Conservation (phyloP, 2,113 vertebrate genomes). For the Dipodomys merriami region DNA sequence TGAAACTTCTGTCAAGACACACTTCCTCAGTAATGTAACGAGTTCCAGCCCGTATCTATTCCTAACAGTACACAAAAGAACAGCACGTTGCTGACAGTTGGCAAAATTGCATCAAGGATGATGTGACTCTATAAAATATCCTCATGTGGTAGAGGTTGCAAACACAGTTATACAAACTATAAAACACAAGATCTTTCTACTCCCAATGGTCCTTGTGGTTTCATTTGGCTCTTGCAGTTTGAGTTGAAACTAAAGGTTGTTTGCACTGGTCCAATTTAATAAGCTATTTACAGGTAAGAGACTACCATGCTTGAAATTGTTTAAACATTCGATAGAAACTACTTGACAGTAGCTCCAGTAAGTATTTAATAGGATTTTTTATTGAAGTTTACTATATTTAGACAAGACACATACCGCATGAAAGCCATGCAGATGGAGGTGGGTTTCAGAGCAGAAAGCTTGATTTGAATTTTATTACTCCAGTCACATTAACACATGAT, state of each 20-base stretch:
- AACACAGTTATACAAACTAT: background rate
- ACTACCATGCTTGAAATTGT: constrained; percentile 37
- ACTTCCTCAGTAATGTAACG: background rate
- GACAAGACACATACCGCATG: constrained; percentile 75
- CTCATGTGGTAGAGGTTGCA: background rate
- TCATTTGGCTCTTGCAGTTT: background rate
- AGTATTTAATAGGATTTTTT: constrained; percentile 74
- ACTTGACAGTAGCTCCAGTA: constrained; percentile 70
- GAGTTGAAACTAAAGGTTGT: background rate
- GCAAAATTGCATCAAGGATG: background rate
- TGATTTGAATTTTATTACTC: constrained; percentile 79
- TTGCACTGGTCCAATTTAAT: background rate
- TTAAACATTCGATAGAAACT: constrained; percentile 63
- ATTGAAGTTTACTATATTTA: constrained; percentile 75
- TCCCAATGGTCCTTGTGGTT: background rate
- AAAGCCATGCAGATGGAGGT: constrained; percentile 60
- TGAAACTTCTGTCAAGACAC: background rate
- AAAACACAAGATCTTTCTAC: constrained; percentile 26
- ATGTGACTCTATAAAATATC: background rate
- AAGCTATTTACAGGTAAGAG: background rate
- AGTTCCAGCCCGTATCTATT: background rate
- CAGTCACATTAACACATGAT: constrained; percentile 80
- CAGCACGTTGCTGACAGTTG: constrained; percentile 11
- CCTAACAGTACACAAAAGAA: background rate
- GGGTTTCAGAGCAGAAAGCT: constrained; percentile 36